A percentile compares a stretch with the other conserved stretches of the same genome.
Conservation (phyloP, 2,797 vertebrate species). For the Pseudochaenichthys georgianus region DNA sequence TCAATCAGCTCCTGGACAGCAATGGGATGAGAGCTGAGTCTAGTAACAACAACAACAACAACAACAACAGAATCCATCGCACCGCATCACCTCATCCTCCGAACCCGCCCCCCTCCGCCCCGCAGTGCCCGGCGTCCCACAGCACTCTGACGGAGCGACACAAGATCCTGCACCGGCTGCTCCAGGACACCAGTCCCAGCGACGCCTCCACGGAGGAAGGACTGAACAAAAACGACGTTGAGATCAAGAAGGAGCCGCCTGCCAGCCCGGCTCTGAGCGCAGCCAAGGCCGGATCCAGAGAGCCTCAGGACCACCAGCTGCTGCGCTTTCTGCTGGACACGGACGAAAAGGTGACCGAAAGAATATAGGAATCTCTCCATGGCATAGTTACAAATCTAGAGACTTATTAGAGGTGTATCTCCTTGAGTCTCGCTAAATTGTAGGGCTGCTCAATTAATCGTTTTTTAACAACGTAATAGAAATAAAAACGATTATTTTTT, state of each 20-base stretch:
- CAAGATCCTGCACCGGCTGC: slow-evolving; percentile 94
- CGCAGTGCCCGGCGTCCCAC: slow-evolving; percentile 91
- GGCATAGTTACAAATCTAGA: no score
- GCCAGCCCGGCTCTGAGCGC: slow-evolving; percentile 67
- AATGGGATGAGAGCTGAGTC: slow-evolving; percentile 59
- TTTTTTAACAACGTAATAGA: no score
- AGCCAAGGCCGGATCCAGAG: slow-evolving; percentile 83
- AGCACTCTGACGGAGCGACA: slow-evolving; percentile 94
- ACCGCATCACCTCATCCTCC: slow-evolving; percentile 86
- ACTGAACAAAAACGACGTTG: slow-evolving; percentile 61
- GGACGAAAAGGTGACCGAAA: slow-evolving; percentile 88
- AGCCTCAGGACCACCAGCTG: slow-evolving; percentile 94
- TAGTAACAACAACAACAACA: not conserved
- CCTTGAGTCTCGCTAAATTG: no score
- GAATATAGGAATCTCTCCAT: no score
- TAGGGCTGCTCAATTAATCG: no score
- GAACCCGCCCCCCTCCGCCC: slow-evolving; percentile 64
- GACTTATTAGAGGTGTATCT: no score
- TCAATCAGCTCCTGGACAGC: slow-evolving; percentile 80
- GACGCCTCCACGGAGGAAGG: slow-evolving; percentile 75
- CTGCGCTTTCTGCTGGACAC: slow-evolving; percentile 96
- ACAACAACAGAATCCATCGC: slow-evolving; percentile 59
- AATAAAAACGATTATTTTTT: no score
- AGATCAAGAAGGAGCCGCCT: slow-evolving; percentile 83
- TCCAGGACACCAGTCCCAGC: slow-evolving; percentile 93